Conservation (phyloP, 2,888 invertebrate genomes). For the Lasius fuliginosus region DNA sequence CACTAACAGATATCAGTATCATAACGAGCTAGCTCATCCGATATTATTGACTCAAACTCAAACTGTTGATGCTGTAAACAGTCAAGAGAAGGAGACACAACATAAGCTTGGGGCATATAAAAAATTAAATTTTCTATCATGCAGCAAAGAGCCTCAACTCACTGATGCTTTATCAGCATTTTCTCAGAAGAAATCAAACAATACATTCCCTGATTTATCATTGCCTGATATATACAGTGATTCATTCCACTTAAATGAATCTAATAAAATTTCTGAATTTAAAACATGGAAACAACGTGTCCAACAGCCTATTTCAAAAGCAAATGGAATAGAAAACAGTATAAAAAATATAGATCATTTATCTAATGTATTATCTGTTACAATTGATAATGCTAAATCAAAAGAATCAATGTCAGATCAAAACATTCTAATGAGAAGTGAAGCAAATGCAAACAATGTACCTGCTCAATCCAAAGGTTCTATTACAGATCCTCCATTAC, state of each 20-base stretch:
- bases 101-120: constrained; percentile 34
- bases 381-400: constrained; percentile 9
- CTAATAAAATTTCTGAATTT: constrained; percentile 77
- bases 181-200: constrained; percentile 63
- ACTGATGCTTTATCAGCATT: constrained; percentile 33
- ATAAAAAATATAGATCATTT: constrained; percentile 16
- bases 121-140: constrained; percentile 69
- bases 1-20: constrained; percentile 62
- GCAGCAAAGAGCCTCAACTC: constrained; percentile 51
- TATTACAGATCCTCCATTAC: constrained; percentile 31
- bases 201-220: constrained; percentile 72
- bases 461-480: constrained; percentile 20
- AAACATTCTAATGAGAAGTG: neutral
- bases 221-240: constrained; percentile 71
- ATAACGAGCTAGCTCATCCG: constrained; percentile 48
- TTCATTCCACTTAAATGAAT: constrained; percentile 74
- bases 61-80: constrained; percentile 9
- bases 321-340: constrained; percentile 39
- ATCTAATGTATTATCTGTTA: constrained; percentile 19
- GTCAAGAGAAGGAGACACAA: constrained; percentile 4
- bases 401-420: constrained; percentile 45
- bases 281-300: constrained; percentile 76
- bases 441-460: neutral
- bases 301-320: constrained; percentile 43
- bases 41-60: constrained; percentile 38